Conservation (phyloP, 2,888 invertebrate genomes). For the Drosophila anomalata region DNA sequence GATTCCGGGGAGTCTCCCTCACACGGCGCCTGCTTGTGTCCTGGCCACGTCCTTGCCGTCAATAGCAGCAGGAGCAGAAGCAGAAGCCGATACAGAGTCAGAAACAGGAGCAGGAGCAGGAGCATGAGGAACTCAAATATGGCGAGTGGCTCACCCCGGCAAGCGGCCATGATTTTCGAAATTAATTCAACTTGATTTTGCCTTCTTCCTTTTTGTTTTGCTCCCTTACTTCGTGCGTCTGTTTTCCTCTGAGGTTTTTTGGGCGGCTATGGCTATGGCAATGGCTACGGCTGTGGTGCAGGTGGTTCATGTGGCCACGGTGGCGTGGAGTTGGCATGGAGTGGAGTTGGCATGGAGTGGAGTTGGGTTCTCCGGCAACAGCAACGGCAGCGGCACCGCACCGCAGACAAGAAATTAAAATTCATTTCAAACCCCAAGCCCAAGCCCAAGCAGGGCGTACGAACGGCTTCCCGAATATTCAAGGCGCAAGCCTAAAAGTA, state of each 20-base stretch:
- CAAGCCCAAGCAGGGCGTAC: background rate
- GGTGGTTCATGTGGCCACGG: slow-evolving; percentile 26
- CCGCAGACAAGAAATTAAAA: slow-evolving; percentile 79
- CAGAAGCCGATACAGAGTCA: slow-evolving; percentile 29
- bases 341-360: slow-evolving; percentile 15
- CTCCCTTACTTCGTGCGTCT: slow-evolving; percentile 38
- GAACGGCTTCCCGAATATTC: slow-evolving; percentile 61
- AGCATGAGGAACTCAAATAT: slow-evolving; percentile 35
- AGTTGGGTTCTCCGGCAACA: slow-evolving; percentile 24
- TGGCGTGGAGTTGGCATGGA: slow-evolving; percentile 8
- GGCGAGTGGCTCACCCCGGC: slow-evolving; percentile 43
- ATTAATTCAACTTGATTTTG: slow-evolving; percentile 81
- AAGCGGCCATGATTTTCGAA: slow-evolving; percentile 80
- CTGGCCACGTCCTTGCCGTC: slow-evolving; percentile 66
- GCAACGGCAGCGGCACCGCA: background rate
- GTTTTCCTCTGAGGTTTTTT: slow-evolving; percentile 40
- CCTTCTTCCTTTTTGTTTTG: slow-evolving; percentile 74
- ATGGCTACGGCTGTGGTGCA: slow-evolving; percentile 15
- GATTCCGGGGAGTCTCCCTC: slow-evolving; percentile 5
- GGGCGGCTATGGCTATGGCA: slow-evolving; percentile 5
- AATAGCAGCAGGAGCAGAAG: slow-evolving; percentile 49
- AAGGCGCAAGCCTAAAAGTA: slow-evolving; percentile 79
- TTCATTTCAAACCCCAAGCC: slow-evolving; percentile 72
- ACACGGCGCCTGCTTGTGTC: slow-evolving; percentile 13
- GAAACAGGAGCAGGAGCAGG: slow-evolving; percentile 47